These are phyloP conservation scores for Drosophila subpulchrella DNA, from an alignment of 1,140 invertebrate species.

Conservation along the genomic window DNA sequence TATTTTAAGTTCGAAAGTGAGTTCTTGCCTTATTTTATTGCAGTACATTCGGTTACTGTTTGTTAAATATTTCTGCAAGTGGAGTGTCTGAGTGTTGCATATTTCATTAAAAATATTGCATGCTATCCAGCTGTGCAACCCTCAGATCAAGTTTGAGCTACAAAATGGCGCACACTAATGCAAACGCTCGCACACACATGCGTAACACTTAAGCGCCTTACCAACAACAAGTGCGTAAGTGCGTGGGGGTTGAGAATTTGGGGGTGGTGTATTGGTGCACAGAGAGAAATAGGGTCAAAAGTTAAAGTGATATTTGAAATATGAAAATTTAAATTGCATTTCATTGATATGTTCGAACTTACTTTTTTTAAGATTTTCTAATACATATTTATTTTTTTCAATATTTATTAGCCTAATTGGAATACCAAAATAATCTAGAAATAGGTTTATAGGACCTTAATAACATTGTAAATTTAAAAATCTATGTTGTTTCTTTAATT, in stretches of 20 bases:
- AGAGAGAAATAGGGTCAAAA: background rate
- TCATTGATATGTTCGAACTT: too few relatives aligned
- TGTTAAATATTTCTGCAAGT: slow-evolving; percentile 13
- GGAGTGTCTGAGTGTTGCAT: slow-evolving; percentile 58
- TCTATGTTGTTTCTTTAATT: too few relatives aligned
- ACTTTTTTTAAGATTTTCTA: too few relatives aligned
- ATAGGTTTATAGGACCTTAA: too few relatives aligned
- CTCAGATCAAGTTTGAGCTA: slow-evolving; percentile 25
- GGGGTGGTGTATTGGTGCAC: slow-evolving; percentile 6
- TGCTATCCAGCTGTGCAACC: slow-evolving; percentile 41
- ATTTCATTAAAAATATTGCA: slow-evolving; percentile 82
- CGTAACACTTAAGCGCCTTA: slow-evolving; percentile 68
- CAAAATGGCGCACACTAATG: slow-evolving; percentile 58
- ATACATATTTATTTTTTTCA: background rate
- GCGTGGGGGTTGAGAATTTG: slow-evolving; percentile 19
- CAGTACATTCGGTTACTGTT: background rate
- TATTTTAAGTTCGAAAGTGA: too few relatives aligned
- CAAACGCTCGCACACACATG: slow-evolving; percentile 44
- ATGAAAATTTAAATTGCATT: too few relatives aligned
- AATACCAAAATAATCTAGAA: too few relatives aligned
- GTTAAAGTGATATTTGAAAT: too few relatives aligned
- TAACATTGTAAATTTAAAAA: too few relatives aligned
- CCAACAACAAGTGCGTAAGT: slow-evolving; percentile 51
- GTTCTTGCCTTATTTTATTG: background rate
- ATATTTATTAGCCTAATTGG: too few relatives aligned